Conservation (phyloP, 2,797 vertebrate genomes). For the Ispidina lecontei region DNA sequence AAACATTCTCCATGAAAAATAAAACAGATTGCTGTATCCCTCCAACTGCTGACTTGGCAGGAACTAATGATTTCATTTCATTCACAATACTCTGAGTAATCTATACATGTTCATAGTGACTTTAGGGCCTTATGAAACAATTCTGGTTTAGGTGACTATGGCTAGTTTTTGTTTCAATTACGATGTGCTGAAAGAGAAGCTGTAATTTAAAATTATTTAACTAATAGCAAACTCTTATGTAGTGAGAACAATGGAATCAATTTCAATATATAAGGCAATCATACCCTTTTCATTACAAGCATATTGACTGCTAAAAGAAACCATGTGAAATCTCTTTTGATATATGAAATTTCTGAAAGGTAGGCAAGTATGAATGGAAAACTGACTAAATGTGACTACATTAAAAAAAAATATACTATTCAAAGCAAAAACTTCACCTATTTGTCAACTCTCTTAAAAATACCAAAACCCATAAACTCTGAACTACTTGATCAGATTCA, state of each 20-base stretch:
- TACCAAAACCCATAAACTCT: fast-evolving
- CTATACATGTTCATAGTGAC: not conserved
- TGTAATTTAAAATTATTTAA: not conserved
- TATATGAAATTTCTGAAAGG: not conserved
- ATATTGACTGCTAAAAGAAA: not conserved
- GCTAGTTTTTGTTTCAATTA: not conserved
- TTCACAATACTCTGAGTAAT: not conserved
- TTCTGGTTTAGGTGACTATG: not conserved
- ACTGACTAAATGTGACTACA: not conserved
- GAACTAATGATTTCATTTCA: not conserved
- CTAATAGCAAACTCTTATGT: not conserved
- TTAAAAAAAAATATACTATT: not conserved
- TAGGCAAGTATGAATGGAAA: not conserved
- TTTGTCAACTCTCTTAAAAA: not conserved
- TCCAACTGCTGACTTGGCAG: not conserved
- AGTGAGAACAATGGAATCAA: not conserved
- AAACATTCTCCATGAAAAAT: not conserved
- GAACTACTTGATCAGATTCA: not conserved
- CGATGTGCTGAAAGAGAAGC: not conserved
- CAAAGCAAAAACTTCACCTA: not conserved
- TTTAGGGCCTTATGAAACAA: not conserved
- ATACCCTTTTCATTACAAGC: not conserved
- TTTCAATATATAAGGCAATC: not conserved
- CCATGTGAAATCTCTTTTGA: not conserved
- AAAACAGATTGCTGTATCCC: not conserved